A percentile compares a stretch with the other conserved stretches of the same genome.
Conservation (phyloP, 2,888 invertebrate species). For the Choreutis nemorana region DNA sequence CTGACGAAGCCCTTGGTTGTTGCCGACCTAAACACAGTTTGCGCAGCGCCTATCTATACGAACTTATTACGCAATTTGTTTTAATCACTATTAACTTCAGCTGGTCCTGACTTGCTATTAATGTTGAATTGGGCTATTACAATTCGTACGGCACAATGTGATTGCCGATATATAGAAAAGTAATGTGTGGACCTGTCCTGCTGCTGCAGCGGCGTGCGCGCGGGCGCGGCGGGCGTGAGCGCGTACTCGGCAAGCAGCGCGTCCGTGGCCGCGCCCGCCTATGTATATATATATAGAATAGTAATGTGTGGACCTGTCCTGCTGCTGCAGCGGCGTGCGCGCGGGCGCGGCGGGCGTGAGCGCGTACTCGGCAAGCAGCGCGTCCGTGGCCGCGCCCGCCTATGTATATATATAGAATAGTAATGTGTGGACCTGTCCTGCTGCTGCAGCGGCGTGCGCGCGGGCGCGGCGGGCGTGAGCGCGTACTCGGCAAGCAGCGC, state of each 20-base stretch:
- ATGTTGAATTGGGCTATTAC: background rate
- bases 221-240: constrained; percentile 76
- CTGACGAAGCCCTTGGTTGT: too few relatives aligned
- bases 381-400: constrained; percentile 77
- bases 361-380: constrained; percentile 85
- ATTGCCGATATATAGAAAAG: background rate
- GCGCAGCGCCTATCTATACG: too few relatives aligned
- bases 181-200: constrained; percentile 70
- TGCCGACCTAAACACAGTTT: too few relatives aligned
- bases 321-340: too few relatives aligned
- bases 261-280: constrained; percentile 80
- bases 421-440: too few relatives aligned
- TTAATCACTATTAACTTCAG: too few relatives aligned
- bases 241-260: constrained; percentile 92
- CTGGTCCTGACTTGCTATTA: too few relatives aligned
- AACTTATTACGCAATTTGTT: too few relatives aligned
- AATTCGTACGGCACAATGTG: background rate
- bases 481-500: constrained; percentile 86
- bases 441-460: constrained; percentile 85
- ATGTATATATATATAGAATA: too few relatives aligned
- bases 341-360: too few relatives aligned
- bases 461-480: constrained; percentile 71
- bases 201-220: constrained; percentile 86
- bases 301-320: too few relatives aligned
- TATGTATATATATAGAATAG: too few relatives aligned